These are phyloP conservation scores for Chymomyza amoena DNA, from an alignment of 2,888 invertebrate genomes.

Conservation along the genomic window DNA sequence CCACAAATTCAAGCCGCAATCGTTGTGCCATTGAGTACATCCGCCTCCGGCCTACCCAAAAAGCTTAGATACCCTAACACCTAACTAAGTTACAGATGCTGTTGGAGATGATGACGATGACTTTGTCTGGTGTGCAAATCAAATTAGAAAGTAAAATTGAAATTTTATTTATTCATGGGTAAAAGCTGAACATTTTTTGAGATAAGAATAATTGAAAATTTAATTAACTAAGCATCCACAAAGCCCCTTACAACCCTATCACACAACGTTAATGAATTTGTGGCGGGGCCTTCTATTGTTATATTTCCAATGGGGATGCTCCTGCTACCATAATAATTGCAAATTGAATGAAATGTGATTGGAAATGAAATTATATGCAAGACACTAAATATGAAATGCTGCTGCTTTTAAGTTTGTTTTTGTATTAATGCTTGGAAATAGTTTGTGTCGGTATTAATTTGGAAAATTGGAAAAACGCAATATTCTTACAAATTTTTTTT, in stretches of 20 bases:
- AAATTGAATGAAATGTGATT: constrained; percentile 16
- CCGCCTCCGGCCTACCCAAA: neutral
- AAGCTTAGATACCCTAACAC: neutral
- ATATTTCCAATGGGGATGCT: neutral
- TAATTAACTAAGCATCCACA: constrained; percentile 53
- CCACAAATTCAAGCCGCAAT: neutral
- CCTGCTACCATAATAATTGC: constrained; percentile 6
- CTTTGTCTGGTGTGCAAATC: constrained; percentile 39
- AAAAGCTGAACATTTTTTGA: constrained; percentile 52
- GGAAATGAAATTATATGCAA: neutral
- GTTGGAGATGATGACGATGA: neutral
- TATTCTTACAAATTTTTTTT: no score
- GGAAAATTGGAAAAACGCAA: no score
- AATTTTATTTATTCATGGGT: constrained; percentile 67
- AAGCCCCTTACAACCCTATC: constrained; percentile 10
- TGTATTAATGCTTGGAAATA: neutral
- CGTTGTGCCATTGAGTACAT: neutral
- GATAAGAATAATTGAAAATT: constrained; percentile 64
- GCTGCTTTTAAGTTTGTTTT: neutral
- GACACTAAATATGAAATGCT: neutral
- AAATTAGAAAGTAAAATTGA: constrained; percentile 70
- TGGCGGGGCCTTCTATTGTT: neutral
- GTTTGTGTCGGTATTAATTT: neutral
- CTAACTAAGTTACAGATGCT: constrained; percentile 2
- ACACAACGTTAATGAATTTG: neutral